Conservation (phyloP, 2,888 invertebrate species). For the Ariolimax columbianus region DNA sequence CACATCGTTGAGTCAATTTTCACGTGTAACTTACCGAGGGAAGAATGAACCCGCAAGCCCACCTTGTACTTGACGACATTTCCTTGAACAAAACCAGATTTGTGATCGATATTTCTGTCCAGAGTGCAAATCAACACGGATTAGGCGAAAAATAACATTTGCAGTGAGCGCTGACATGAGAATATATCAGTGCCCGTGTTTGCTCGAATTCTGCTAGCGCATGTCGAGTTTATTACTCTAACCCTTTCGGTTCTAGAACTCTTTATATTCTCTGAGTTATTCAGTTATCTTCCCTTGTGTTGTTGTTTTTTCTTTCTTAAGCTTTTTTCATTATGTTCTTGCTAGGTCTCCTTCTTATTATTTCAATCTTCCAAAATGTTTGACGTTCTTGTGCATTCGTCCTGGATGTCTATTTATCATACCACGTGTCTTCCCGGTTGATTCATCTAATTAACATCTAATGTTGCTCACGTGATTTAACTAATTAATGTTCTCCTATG, state of each 20-base stretch:
- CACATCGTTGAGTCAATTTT: background rate
- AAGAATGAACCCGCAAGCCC: background rate
- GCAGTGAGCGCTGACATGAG: conserved; percentile 20
- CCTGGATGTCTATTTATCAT: no score
- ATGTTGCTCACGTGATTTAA: no score
- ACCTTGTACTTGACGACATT: conserved; percentile 31
- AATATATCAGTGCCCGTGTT: conserved; percentile 27
- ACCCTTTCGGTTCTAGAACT: background rate
- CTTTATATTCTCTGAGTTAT: no score
- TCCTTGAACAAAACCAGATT: conserved; percentile 27
- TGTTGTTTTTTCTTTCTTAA: no score
- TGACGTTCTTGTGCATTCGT: no score
- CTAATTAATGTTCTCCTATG: no score
- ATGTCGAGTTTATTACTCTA: background rate
- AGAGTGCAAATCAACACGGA: conserved; percentile 39
- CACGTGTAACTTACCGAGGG: background rate
- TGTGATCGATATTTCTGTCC: conserved; percentile 23
- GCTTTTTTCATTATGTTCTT: no score
- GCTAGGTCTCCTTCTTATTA: no score
- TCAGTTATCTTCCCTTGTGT: no score
- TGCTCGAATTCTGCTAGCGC: conserved; percentile 26
- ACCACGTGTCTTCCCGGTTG: no score
- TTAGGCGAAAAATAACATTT: conserved; percentile 41
- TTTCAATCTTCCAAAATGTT: no score
- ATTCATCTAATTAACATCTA: no score